phyloP scores from a whole-genome alignment of 2,113 vertebrate species.

The Heterotilapia buettikoferi region DNA sequence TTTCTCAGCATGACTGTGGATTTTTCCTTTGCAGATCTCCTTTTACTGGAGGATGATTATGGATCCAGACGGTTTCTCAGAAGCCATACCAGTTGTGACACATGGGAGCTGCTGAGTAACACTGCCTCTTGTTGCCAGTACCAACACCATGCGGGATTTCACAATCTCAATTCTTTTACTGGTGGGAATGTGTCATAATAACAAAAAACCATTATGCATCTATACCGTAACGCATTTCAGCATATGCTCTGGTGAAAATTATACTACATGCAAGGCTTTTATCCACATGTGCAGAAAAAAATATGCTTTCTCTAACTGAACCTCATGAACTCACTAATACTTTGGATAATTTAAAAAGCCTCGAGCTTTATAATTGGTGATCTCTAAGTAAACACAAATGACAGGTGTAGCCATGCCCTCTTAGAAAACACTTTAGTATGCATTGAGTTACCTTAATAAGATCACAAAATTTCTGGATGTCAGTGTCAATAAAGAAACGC shows the following conservation, averaged over 20 bases:
- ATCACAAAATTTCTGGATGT: not conserved
- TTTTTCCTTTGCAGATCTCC: slow-evolving; percentile 32
- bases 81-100: slow-evolving; percentile 49
- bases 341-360: not conserved
- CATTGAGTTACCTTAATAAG: not conserved
- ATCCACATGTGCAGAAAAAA: not conserved
- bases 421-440: slow-evolving; percentile 28
- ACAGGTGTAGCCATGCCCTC: slow-evolving; percentile 24
- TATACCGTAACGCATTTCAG: not conserved
- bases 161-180: slow-evolving; percentile 2
- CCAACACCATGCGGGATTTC: slow-evolving; percentile 41
- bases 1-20: slow-evolving; percentile 16
- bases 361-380: not conserved
- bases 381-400: slow-evolving; percentile 1
- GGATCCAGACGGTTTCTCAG: slow-evolving; percentile 62
- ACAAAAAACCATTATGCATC: not conserved
- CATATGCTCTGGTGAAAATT: not conserved
- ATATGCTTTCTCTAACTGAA: not conserved
- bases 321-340: not conserved
- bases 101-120: slow-evolving; percentile 66
- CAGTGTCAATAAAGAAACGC: slow-evolving; percentile 32
- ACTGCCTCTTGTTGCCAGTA: slow-evolving; percentile 48
- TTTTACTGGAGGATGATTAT: slow-evolving; percentile 57
- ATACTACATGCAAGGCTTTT: not conserved
- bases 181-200: slow-evolving; percentile 20